These are phyloP conservation scores for Odobenus rosmarus DNA, from an alignment of 2,113 vertebrate species.

Conservation along the genomic window DNA sequence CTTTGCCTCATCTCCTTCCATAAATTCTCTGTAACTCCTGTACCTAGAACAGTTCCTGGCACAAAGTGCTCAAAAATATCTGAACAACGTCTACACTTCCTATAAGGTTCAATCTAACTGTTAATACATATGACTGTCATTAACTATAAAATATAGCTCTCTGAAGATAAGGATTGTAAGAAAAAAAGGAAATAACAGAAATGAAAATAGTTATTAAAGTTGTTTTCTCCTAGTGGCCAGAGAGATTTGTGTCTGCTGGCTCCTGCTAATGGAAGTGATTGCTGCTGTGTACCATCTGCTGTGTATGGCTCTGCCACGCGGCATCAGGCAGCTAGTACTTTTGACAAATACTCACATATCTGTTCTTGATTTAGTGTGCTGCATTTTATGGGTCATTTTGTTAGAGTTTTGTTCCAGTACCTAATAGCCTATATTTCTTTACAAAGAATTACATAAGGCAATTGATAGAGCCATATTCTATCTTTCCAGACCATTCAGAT, in stretches of 20 bases:
- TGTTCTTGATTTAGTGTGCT: not conserved
- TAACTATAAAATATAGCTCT: not conserved
- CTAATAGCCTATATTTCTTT: conserved; percentile 37
- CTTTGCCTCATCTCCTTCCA: not conserved
- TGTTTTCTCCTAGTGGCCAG: not conserved
- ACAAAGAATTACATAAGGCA: not conserved
- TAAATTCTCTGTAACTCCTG: not conserved
- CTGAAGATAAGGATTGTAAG: not conserved
- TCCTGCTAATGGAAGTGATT: not conserved
- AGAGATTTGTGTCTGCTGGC: not conserved
- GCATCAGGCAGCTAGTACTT: not conserved
- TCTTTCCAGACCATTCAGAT: not conserved
- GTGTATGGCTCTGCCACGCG: not conserved
- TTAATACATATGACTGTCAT: not conserved
- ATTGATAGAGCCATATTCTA: not conserved
- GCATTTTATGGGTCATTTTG: conserved; percentile 16
- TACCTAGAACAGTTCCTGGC: not conserved
- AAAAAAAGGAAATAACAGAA: not conserved
- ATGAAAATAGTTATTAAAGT: not conserved
- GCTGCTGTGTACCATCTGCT: accelerated
- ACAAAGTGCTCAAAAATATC: not conserved
- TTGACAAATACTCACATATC: conserved; percentile 12
- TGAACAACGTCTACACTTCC: not conserved
- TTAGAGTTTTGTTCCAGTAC: conserved; percentile 14
- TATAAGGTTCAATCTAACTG: not conserved